Conservation (phyloP, 2,888 invertebrate genomes). For the Xestobium rufovillosum region DNA sequence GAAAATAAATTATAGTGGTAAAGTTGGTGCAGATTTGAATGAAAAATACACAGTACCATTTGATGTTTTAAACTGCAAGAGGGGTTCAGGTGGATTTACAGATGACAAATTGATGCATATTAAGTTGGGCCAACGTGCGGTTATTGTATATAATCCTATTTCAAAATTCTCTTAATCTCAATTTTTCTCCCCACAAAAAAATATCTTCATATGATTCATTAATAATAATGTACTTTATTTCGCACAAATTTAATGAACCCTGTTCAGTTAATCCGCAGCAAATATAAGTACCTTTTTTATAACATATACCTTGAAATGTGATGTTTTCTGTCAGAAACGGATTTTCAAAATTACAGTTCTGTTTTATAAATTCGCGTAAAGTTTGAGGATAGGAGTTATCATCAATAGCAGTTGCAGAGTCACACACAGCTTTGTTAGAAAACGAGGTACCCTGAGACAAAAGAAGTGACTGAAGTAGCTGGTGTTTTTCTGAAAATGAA, state of each 20-base stretch:
- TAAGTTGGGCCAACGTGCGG: too few relatives aligned
- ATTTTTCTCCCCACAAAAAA: conserved; percentile 5
- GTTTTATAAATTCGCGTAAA: not conserved
- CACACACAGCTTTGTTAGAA: not conserved
- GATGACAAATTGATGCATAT: too few relatives aligned
- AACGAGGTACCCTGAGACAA: not conserved
- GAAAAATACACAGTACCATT: too few relatives aligned
- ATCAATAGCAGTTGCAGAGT: not conserved
- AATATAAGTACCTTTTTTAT: not conserved
- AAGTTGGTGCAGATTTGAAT: too few relatives aligned
- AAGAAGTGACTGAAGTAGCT: conserved; percentile 4
- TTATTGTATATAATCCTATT: too few relatives aligned
- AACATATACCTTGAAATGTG: not conserved
- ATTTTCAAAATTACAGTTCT: not conserved
- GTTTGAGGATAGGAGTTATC: not conserved
- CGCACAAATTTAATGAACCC: not conserved
- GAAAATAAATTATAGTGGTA: too few relatives aligned
- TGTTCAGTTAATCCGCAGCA: not conserved
- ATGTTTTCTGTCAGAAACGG: not conserved
- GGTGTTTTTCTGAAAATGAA: conserved; percentile 14
- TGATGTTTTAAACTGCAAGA: too few relatives aligned
- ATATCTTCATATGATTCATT: not conserved
- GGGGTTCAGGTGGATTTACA: too few relatives aligned
- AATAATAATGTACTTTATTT: not conserved
- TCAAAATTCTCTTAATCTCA: too few relatives aligned